Evolutionary conservation across 1,140 invertebrate species (phyloP).

Genomic region (Arctopsyche grandis): DNA sequence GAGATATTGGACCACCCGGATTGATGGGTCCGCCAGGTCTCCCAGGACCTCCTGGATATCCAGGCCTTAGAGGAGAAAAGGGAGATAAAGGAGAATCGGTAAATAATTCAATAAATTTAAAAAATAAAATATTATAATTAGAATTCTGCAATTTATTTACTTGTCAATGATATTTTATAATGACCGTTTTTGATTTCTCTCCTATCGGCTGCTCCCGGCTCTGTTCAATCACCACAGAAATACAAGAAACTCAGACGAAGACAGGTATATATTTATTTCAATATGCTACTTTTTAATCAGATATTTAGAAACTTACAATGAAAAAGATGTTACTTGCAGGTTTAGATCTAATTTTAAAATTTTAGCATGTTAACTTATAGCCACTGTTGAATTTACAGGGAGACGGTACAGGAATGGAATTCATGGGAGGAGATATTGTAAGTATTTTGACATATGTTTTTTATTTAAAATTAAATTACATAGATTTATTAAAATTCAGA

Average conservation of each 20-base stretch:
- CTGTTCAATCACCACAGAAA: slow-evolving; percentile 72
- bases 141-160: background rate
- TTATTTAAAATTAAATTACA: background rate
- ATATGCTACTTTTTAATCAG: slow-evolving; percentile 36
- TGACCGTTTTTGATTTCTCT: slow-evolving; percentile 53
- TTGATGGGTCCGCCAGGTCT: slow-evolving; percentile 80
- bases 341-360: background rate
- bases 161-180: slow-evolving; percentile 18
- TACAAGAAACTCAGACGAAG: slow-evolving; percentile 90
- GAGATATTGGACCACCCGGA: slow-evolving; percentile 90
- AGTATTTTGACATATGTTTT: slow-evolving; percentile 56
- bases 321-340: background rate
- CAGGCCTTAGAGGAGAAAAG: slow-evolving; percentile 88
- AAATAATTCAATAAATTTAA: slow-evolving; percentile 61
- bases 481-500: too few relatives aligned
- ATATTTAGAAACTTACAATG: slow-evolving; percentile 34
- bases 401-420: slow-evolving; percentile 78
- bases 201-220: slow-evolving; percentile 56
- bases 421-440: slow-evolving; percentile 77
- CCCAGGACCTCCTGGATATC: slow-evolving; percentile 82
- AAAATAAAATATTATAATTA: slow-evolving; percentile 17
- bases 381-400: slow-evolving; percentile 75
- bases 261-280: slow-evolving; percentile 75
- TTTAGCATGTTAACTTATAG: slow-evolving; percentile 59
- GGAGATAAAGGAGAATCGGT: slow-evolving; percentile 94